phyloP scores from a whole-genome alignment of 2,797 vertebrate species.

The Neosilurus mollespiculum region DNA sequence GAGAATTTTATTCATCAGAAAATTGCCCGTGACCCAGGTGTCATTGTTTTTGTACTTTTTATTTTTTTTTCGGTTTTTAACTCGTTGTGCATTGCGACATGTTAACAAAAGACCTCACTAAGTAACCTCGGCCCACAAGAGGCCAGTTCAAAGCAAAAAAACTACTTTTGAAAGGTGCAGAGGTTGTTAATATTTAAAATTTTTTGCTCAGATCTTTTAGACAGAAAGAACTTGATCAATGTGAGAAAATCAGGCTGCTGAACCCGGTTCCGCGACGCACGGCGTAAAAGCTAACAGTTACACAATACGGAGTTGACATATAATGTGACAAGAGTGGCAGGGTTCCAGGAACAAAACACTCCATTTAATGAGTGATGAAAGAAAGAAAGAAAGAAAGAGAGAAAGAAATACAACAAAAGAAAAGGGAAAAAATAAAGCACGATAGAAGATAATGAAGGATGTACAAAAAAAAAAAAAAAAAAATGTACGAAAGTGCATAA shows the following conservation, averaged over 20 bases:
- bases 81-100: constrained; percentile 31
- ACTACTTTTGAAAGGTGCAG: constrained; percentile 23
- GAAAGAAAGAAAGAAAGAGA: background rate
- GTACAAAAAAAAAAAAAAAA: background rate
- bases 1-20: constrained; percentile 15
- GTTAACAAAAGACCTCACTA: constrained; percentile 43
- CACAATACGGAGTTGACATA: constrained; percentile 27
- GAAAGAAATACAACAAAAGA: background rate
- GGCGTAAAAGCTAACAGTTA: constrained; percentile 39
- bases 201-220: constrained; percentile 33
- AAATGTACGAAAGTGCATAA: background rate
- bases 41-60: constrained; percentile 2
- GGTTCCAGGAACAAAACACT: constrained; percentile 20
- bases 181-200: constrained; percentile 49
- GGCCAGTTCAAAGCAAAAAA: constrained; percentile 34
- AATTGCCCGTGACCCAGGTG: constrained; percentile 23
- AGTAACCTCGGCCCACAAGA: constrained; percentile 37
- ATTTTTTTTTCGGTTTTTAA: background rate
- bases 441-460: background rate
- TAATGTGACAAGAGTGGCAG: constrained; percentile 13
- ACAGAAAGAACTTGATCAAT: constrained; percentile 40
- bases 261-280: constrained; percentile 11
- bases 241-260: constrained; percentile 20
- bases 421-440: background rate
- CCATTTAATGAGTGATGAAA: constrained; percentile 5